A percentile compares a stretch with the other conserved stretches of the same genome.
Conservation (phyloP, 2,113 vertebrate species). For the Psettodes erumei region DNA sequence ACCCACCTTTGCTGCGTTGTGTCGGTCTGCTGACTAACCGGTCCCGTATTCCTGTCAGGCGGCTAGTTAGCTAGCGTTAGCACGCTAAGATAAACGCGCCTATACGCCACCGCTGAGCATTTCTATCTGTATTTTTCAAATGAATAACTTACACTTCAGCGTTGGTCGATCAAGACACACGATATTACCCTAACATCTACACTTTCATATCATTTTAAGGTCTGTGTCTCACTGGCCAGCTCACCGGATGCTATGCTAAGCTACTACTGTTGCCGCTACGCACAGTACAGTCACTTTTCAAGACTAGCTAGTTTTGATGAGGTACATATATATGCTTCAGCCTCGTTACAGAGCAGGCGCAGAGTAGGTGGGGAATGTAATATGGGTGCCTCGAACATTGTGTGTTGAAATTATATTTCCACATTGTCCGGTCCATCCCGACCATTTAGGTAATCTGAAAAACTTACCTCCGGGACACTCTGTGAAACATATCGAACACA, state of each 20-base stretch:
- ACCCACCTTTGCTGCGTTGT: slow-evolving; percentile 69
- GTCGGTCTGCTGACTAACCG: slow-evolving; percentile 45
- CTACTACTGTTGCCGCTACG: neutral
- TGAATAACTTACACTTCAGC: neutral
- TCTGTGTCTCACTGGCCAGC: neutral
- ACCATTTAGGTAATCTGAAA: neutral
- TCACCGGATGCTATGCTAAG: slow-evolving; percentile 27
- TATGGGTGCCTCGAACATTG: slow-evolving; percentile 27
- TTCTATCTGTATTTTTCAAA: slow-evolving; percentile 16
- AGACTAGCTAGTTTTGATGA: slow-evolving; percentile 1
- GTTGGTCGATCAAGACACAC: slow-evolving; percentile 1
- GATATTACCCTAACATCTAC: neutral
- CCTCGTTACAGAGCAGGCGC: slow-evolving; percentile 66
- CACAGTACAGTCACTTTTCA: neutral
- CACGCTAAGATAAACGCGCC: slow-evolving; percentile 48
- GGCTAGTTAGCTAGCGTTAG: slow-evolving; percentile 47
- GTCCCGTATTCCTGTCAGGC: slow-evolving; percentile 55
- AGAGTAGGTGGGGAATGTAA: slow-evolving; percentile 19
- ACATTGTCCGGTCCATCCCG: slow-evolving; percentile 9
- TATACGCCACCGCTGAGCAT: neutral
- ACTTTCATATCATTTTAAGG: slow-evolving; percentile 22
- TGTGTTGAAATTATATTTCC: slow-evolving; percentile 15
- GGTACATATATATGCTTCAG: slow-evolving; percentile 61
- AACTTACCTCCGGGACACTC: neutral
- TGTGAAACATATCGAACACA: slow-evolving; percentile 43